These are phyloP conservation scores for Smutsia temminckii DNA, from an alignment of 2,797 vertebrate genomes.

Conservation along the genomic window DNA sequence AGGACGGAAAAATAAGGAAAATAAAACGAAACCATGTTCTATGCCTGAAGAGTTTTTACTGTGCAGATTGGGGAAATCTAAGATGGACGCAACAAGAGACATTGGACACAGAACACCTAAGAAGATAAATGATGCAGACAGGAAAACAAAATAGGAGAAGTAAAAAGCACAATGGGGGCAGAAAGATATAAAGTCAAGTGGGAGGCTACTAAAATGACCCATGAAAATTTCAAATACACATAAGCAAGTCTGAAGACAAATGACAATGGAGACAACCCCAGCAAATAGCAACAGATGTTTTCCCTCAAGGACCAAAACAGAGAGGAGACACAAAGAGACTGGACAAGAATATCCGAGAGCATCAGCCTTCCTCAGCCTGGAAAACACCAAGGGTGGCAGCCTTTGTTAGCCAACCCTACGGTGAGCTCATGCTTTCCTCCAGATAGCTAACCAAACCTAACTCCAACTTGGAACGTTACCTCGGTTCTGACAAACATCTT, in stretches of 20 bases:
- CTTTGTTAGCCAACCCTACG: background rate
- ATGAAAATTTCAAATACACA: conserved; percentile 63
- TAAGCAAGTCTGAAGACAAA: conserved; percentile 73
- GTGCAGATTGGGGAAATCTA: conserved; percentile 25
- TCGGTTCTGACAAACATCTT: background rate
- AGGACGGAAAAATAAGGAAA: background rate
- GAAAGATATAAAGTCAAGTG: background rate
- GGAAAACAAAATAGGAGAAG: background rate
- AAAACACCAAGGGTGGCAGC: background rate
- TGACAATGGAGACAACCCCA: conserved; percentile 50
- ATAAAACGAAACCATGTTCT: background rate
- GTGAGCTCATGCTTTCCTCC: background rate
- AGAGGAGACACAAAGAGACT: conserved; percentile 53
- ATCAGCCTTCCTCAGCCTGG: conserved; percentile 57
- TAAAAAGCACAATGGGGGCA: background rate
- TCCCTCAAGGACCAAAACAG: conserved; percentile 78
- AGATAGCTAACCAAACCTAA: conserved; percentile 23
- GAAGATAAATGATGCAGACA: conserved; percentile 39
- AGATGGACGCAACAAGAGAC: conserved; percentile 46
- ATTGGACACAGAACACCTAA: conserved; percentile 42
- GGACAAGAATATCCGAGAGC: background rate
- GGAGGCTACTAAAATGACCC: background rate
- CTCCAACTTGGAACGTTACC: conserved; percentile 5
- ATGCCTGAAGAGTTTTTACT: background rate
- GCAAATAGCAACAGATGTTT: conserved; percentile 76